Conservation (phyloP, 1,140 invertebrate genomes). For the Hirudo medicinalis region DNA sequence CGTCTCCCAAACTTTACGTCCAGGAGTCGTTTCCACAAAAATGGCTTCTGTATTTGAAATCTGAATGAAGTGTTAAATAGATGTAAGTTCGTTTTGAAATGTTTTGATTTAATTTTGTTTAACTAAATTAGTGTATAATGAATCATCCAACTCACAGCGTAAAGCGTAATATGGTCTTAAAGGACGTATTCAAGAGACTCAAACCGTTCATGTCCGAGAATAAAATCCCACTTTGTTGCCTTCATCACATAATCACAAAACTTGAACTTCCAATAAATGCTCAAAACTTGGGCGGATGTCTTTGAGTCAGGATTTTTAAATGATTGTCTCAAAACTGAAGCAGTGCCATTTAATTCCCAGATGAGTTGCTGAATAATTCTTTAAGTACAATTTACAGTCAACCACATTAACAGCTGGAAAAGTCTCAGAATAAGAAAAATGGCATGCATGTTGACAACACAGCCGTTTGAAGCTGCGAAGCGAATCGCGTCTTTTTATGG, state of each 20-base stretch:
- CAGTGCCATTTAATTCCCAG: neutral
- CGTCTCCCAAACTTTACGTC: no score
- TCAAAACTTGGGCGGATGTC: neutral
- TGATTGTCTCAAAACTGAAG: neutral
- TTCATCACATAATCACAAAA: conserved; percentile 3
- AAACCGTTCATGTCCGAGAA: conserved; percentile 11
- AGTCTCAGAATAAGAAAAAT: no score
- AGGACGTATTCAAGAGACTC: conserved; percentile 15
- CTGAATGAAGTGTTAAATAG: neutral
- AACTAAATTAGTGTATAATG: neutral
- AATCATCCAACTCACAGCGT: conserved; percentile 15
- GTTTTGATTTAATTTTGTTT: neutral
- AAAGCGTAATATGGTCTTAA: conserved; percentile 17
- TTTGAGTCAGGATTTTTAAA: neutral
- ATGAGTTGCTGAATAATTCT: neutral
- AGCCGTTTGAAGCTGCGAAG: no score
- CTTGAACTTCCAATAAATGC: conserved; percentile 3
- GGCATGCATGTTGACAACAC: no score
- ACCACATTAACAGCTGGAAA: neutral
- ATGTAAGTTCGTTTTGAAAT: neutral
- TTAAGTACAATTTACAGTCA: neutral
- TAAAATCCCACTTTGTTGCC: conserved; percentile 4
- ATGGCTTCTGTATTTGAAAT: conserved; percentile 15
- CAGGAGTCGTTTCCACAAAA: conserved; percentile 17
- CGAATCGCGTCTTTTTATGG: no score